phyloP scores from a whole-genome alignment of 37 sponge, comb jelly and placozoan species.

The Dysidea cf. avara region DNA sequence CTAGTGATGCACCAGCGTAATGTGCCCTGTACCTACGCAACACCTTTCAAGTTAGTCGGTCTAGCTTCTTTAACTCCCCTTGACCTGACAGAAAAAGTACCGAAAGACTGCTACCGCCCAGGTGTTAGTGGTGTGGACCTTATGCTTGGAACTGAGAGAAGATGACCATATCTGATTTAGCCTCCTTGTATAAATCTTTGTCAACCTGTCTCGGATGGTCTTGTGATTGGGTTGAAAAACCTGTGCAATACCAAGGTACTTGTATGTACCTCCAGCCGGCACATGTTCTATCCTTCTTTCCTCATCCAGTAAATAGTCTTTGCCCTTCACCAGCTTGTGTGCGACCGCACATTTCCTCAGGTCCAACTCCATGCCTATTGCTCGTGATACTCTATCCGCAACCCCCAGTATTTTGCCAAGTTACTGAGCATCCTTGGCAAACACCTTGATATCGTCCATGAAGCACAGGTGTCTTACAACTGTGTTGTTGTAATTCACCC shows the following conservation, averaged over 20 bases:
- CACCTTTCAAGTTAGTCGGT: background rate
- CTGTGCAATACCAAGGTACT: slow-evolving; percentile 30
- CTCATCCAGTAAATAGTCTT: background rate
- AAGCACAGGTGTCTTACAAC: background rate
- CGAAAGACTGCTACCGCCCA: background rate
- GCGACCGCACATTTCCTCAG: slow-evolving; percentile 31
- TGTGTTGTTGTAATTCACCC: too few relatives aligned
- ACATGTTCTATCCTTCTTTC: background rate
- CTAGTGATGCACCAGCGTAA: background rate
- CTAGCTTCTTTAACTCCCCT: slow-evolving; percentile 13
- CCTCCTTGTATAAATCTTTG: background rate
- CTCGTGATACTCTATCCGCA: slow-evolving; percentile 1
- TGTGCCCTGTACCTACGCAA: slow-evolving; percentile 5
- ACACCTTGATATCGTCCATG: slow-evolving; percentile 13
- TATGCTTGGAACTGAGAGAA: background rate
- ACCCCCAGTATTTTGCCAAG: background rate
- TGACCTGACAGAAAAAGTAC: background rate
- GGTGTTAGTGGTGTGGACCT: slow-evolving; percentile 3
- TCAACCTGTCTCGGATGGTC: background rate
- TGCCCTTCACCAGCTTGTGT: slow-evolving; percentile 6
- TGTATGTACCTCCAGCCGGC: background rate
- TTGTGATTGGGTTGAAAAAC: slow-evolving; percentile 13
- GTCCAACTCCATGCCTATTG: slow-evolving; percentile 39
- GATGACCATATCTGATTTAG: slow-evolving; percentile 2
- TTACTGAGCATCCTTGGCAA: background rate